A percentile compares a stretch with the other conserved stretches of the same genome.
phyloP scores from a whole-genome alignment of 2,888 invertebrate species.

The Nasonia oneida region DNA sequence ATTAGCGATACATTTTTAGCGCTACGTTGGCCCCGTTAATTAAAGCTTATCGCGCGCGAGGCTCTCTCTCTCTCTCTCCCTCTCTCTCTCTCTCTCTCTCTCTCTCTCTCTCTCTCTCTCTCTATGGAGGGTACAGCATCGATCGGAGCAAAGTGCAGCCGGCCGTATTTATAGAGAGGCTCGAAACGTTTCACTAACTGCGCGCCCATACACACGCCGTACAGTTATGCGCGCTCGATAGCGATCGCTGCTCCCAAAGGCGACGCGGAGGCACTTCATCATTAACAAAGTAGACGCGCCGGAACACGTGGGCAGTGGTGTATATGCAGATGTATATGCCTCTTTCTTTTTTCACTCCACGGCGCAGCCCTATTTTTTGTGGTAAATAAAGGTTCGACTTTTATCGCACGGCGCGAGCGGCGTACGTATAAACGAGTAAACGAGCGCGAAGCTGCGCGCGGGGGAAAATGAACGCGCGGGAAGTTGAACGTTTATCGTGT shows the following conservation, averaged over 20 bases:
- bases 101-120: neutral
- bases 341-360: neutral
- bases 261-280: conserved; percentile 22
- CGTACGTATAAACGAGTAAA: conserved; percentile 28
- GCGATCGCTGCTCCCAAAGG: conserved; percentile 17
- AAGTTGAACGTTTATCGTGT: conserved; percentile 46
- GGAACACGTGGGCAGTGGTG: neutral
- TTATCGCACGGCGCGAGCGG: conserved; percentile 40
- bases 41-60: conserved; percentile 40
- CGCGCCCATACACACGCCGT: neutral
- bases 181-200: neutral
- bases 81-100: too few species aligned
- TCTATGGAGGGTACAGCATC: neutral
- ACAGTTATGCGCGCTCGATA: neutral
- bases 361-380: too few species aligned
- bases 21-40: conserved; percentile 28
- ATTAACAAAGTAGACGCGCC: conserved; percentile 38
- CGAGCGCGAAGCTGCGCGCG: conserved; percentile 25
- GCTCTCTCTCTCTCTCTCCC: neutral
- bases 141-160: neutral
- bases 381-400: conserved; percentile 58
- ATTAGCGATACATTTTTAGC: conserved; percentile 47
- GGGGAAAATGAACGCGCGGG: neutral
- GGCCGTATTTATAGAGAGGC: conserved; percentile 21
- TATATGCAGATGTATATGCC: neutral